phyloP scores from a whole-genome alignment of 2,888 invertebrate species.

The Rhodophaea formosa region DNA sequence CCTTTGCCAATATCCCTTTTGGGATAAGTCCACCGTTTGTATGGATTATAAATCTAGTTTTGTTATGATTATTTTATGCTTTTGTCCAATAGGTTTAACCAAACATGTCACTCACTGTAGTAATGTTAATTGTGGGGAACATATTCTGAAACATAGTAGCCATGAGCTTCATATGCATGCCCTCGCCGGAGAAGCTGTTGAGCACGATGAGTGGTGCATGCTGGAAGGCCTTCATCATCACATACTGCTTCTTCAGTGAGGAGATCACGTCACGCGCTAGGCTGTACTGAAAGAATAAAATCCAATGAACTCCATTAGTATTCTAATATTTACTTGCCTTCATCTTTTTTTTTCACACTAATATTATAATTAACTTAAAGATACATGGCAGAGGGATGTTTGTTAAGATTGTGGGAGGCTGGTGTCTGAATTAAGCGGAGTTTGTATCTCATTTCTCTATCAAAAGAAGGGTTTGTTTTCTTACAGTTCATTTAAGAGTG shows the following conservation, averaged over 20 bases:
- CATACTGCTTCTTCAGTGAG: conserved; percentile 90
- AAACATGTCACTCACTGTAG: conserved; percentile 88
- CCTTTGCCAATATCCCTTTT: too few relatives aligned
- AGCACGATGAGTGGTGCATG: conserved; percentile 94
- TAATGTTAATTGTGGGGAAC: conserved; percentile 98
- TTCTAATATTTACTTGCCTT: neutral
- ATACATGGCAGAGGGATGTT: too few relatives aligned
- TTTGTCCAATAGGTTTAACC: too few relatives aligned
- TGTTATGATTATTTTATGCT: too few relatives aligned
- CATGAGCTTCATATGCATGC: conserved; percentile 94
- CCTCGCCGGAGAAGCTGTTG: conserved; percentile 94
- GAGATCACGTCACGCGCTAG: conserved; percentile 93
- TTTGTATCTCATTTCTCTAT: too few relatives aligned
- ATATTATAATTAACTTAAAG: too few relatives aligned
- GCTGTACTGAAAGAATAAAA: conserved; percentile 80
- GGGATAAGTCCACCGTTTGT: too few relatives aligned
- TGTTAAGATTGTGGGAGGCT: too few relatives aligned
- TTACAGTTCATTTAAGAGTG: too few relatives aligned
- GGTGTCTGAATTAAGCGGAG: too few relatives aligned
- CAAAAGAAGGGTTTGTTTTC: too few relatives aligned
- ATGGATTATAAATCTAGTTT: too few relatives aligned
- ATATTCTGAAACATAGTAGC: conserved; percentile 98
- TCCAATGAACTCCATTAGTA: neutral
- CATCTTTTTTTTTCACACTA: neutral
- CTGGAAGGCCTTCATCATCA: conserved; percentile 91